Evolutionary conservation across 2,797 vertebrate species (phyloP), one percentile per base, ranked within the genome.

Genomic region (Choloepus didactylus): DNA sequence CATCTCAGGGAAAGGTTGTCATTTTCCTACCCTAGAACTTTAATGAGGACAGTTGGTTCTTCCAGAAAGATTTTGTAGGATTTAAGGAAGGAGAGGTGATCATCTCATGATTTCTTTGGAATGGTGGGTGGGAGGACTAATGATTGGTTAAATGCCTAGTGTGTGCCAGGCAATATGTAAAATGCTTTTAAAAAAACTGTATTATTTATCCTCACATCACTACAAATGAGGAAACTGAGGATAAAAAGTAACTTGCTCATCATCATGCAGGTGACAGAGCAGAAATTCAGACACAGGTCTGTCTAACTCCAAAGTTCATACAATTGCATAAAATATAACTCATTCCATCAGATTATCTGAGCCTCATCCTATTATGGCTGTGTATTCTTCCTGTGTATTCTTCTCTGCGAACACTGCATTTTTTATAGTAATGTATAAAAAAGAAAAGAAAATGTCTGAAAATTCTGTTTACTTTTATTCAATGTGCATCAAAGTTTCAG

Each of bases 401-500:
- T 94, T 83, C 25, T 54, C 60, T 83, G 72, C 44, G 31, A 87
- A 90, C 6, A 35, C 25, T 83, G 67, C 29, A 60, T 35, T 35
- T 35, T 80, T 93, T 81, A 70, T 9, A 73, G 5, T 29, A 77
- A 95, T 80, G 90, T 49, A 35, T 27, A 18, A 31, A 54, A 89
- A 92, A 44, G 21, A 75, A 31, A 51, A 49, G 4, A 62, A 62
- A 80, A 44, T 2, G 2, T 25, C 18, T 76, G 81, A 89, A 95
- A 79, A 96, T 96, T 97, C 93, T 95, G 69, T 97, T 98, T 98
- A 97, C 97, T 97, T 98, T 97, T 96, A 97, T 97, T 96, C 97
- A 86, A 29, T 93, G 46, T 96, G 94, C 60, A 25, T 98, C 97
- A 95, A 98, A 98, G 96, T 98, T 98, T 96, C 89, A 97, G 81